Conservation (phyloP, 2,888 invertebrate genomes). For the Seira ritae region DNA sequence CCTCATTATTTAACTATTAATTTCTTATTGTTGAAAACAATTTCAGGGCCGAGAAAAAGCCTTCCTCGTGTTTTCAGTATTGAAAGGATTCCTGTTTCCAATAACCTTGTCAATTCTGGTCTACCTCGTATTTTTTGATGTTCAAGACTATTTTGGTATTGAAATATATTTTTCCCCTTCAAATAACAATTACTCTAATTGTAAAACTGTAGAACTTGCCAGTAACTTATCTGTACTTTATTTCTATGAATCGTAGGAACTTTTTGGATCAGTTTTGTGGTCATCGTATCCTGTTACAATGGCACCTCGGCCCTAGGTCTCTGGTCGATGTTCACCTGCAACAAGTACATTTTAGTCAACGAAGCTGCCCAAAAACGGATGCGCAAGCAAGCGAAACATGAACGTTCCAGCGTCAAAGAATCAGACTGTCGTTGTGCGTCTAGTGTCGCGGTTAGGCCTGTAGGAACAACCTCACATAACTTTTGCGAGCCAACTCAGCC, state of each 20-base stretch:
- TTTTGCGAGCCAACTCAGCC: slow-evolving; percentile 14
- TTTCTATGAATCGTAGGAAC: no score
- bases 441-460: not conserved
- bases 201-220: no score
- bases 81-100: slow-evolving; percentile 49
- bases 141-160: slow-evolving; percentile 61
- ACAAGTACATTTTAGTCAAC: slow-evolving; percentile 55
- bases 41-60: slow-evolving; percentile 44
- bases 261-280: slow-evolving; percentile 58
- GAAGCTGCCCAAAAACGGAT: slow-evolving; percentile 48
- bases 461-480: not conserved
- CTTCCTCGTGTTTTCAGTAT: slow-evolving; percentile 41
- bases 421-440: slow-evolving; percentile 32
- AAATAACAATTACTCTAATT: no score
- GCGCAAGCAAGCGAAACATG: slow-evolving; percentile 46
- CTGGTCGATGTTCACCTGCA: slow-evolving; percentile 59
- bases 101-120: slow-evolving; percentile 40
- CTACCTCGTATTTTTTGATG: slow-evolving; percentile 51
- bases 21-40: not conserved
- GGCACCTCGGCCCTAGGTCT: slow-evolving; percentile 55
- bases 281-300: slow-evolving; percentile 57
- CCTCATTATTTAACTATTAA: no score
- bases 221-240: no score
- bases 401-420: slow-evolving; percentile 27
- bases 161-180: no score